Evolutionary conservation across 2,888 invertebrate genomes (phyloP), one percentile per base, ranked within the genome.

Genomic region (Tachystola acroxantha): DNA sequence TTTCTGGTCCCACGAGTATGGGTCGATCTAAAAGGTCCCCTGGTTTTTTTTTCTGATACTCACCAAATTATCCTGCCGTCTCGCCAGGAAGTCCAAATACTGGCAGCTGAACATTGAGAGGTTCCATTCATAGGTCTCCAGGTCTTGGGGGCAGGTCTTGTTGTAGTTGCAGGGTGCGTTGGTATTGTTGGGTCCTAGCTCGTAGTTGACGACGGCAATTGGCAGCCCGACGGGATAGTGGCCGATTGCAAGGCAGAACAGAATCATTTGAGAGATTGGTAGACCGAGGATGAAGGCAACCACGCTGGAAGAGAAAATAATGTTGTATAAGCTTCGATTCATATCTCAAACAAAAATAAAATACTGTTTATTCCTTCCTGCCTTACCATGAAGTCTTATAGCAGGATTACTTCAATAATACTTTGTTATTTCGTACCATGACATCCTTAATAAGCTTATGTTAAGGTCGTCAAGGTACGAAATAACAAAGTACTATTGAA

Each of bases 241-340:
- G n/a, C 96, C 96, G 52, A 96, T 94, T 10, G 96, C 93, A 33
- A 94, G 77, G 65, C 96, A 97, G 84, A 97, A 97, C 30, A 97
- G 78, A 12, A 96, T 82, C 60, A 95, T 95, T 85, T 97, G 96
- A 1, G 93, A 89, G 2, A 96, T 91, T 0, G 97, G 97, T 34
- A 97, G 86, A 9, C 94, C 92, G 45, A 96, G 91, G 51, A 97
- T 93, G 73, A 97, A 97, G 30, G 93, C 71, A 88, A 97, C 91
- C 24, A 96, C 90, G 0, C 94, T 94, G 67, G 24, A 60, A 42
- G 43, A 40, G 22, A 43, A 46, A 39, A 24, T 38, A 39, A 34
- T 30, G 11, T 10, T 24, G 3, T 24, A n/a, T n/a, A n/a, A n/a
- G n/a, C n/a, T n/a, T n/a, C n/a, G n/a, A n/a, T n/a, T n/a, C n/a